Percentiles rank a stretch among this genome's conserved stretches.
These are phyloP conservation scores for Athene cunicularia DNA, from an alignment of 2,113 vertebrate genomes.

Conservation along the genomic window DNA sequence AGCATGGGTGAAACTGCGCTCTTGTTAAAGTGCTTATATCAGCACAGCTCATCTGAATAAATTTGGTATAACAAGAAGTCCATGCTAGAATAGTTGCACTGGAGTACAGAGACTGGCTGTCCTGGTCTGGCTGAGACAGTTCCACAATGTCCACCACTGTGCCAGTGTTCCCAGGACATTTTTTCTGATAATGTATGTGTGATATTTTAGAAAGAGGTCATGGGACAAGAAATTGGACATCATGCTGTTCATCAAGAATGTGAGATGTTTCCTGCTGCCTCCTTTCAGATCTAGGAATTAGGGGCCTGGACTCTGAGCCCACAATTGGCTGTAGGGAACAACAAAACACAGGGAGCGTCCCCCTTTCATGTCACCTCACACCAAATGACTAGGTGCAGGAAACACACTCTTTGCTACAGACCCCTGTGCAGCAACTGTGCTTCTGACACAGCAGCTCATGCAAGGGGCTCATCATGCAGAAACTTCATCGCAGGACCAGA, in stretches of 20 bases:
- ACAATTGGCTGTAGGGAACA: not conserved
- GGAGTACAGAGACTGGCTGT: not conserved
- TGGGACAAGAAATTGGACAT: not conserved
- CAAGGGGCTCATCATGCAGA: not conserved
- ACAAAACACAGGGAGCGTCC: not conserved
- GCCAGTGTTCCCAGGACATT: not conserved
- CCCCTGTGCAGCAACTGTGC: not conserved
- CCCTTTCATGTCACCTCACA: not conserved
- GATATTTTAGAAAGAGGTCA: not conserved
- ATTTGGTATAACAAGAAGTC: not conserved
- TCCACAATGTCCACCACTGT: not conserved
- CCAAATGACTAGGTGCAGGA: not conserved
- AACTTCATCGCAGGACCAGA: not conserved
- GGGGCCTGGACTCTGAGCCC: not conserved
- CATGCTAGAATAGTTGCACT: not conserved
- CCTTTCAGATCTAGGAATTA: not conserved
- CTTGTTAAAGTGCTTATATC: not conserved
- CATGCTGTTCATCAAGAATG: rapidly evolving
- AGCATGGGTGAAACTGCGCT: not conserved
- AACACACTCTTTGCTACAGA: not conserved
- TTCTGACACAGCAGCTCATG: not conserved
- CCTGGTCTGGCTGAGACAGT: not conserved
- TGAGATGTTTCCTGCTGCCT: not conserved
- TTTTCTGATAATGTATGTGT: not conserved
- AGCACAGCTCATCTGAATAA: not conserved